Conservation (phyloP, 2,888 invertebrate species). For the Erebia epiphron region DNA sequence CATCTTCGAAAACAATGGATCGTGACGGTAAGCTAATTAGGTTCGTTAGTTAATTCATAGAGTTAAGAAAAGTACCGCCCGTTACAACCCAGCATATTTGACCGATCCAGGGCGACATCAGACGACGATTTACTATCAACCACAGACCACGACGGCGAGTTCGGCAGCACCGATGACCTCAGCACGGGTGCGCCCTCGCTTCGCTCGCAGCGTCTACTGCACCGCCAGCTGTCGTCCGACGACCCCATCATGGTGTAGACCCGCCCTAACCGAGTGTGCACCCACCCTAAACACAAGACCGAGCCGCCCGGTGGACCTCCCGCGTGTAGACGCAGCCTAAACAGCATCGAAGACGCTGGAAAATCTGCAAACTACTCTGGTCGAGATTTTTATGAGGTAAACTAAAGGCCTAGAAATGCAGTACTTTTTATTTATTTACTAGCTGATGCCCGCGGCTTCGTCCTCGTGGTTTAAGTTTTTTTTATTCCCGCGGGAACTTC, state of each 20-base stretch:
- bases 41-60: neutral
- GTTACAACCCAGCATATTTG: constrained; percentile 23
- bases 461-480: too few species aligned
- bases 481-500: too few species aligned
- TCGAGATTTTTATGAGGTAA: neutral
- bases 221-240: constrained; percentile 77
- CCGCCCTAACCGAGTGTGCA: neutral
- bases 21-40: too few species aligned
- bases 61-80: neutral
- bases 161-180: constrained; percentile 85
- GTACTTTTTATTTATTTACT: neutral
- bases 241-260: constrained; percentile 79
- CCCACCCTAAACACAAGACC: neutral
- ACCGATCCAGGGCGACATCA: constrained; percentile 86
- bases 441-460: too few species aligned
- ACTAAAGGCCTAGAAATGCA: neutral
- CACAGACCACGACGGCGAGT: constrained; percentile 90
- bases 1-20: too few species aligned
- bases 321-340: neutral
- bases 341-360: neutral
- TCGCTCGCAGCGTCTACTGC: constrained; percentile 70
- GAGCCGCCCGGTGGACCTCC: neutral
- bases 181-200: constrained; percentile 65
- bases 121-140: constrained; percentile 92
- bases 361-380: neutral